Base-by-base conservation (phyloP, 2,113 vertebrate genomes). In the Alligator sinensis region DNA sequence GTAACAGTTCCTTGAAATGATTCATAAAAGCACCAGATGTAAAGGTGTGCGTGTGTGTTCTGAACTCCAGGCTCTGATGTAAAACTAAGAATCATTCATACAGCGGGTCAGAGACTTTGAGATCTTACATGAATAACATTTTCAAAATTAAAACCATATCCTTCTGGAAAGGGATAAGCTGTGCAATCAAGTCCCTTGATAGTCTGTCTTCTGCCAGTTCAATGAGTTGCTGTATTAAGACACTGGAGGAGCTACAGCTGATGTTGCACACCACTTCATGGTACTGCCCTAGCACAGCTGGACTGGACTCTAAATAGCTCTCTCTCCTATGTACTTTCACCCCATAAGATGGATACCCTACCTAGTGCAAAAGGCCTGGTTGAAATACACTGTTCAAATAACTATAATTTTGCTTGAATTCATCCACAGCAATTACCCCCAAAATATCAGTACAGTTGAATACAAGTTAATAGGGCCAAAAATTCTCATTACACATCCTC, bases 1-100 rank as follows among this genome's bases (percentile, higher is more conserved):
- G 91, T 93, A 94, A 96, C 83, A 84, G 84, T 79, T 91, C 84
- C 92, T 95, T 90, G 59, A 77, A 96, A 92, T 3, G 84, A 89
- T 34, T 91, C 91, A 95, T 96, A 95, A 96, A 96, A 96, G 70
- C 84, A 55, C 84, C 96, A 96, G 92, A 92, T 91, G 91, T 58
- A 91, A 94, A 96, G 95, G 94, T 92, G 87, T 1, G 14, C 94
- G 93, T 62, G 79, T 95, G 91, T 87, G 87, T 90, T 81, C 94
- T 95, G 62, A 47, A 63, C 84, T 93, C 82, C 88, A 60, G 92
- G 34, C 79, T 75, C 80, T 95, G 95, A 87, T 85, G 89, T 92
- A 74, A 82, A 95, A 34, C 96, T 92, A 93, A 94, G 80, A 92
- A 96, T 92, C 90, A 59, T 84, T 94, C 84, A 70, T 0, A 15